Evolutionary conservation across 37 sponge, comb jelly and placozoan species (phyloP).

Genomic region (Cladorhizidae sp.): DNA sequence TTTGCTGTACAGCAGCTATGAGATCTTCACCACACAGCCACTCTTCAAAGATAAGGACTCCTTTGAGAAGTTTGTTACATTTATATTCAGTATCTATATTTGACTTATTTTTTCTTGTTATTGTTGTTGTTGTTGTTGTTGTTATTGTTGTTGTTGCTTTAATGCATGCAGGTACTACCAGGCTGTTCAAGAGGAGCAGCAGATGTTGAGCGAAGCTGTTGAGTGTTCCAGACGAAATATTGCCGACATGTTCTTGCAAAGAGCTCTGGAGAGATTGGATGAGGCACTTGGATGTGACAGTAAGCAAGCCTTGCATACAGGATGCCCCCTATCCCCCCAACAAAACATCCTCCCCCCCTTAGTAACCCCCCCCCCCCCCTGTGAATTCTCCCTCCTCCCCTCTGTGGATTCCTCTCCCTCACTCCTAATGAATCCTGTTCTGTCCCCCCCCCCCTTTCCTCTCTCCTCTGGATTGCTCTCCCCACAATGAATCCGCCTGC

Average conservation of each 20-base stretch:
- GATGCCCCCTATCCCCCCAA: too few relatives aligned
- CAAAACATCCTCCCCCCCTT: too few relatives aligned
- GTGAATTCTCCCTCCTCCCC: too few relatives aligned
- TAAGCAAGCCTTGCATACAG: too few relatives aligned
- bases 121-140: background rate
- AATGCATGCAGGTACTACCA: slow-evolving; percentile 38
- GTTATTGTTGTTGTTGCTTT: background rate
- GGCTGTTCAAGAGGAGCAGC: slow-evolving; percentile 29
- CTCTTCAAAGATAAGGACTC: slow-evolving; percentile 63
- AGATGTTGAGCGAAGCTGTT: background rate
- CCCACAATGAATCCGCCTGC: too few relatives aligned
- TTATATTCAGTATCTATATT: too few relatives aligned
- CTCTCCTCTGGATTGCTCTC: too few relatives aligned
- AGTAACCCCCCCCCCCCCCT: too few relatives aligned
- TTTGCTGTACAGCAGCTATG: slow-evolving; percentile 60
- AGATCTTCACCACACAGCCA: slow-evolving; percentile 40
- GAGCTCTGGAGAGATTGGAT: background rate
- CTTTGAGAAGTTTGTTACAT: slow-evolving; percentile 45
- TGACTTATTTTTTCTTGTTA: background rate
- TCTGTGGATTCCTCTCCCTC: too few relatives aligned
- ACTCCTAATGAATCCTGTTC: too few relatives aligned
- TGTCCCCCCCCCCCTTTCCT: too few relatives aligned
- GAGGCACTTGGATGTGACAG: background rate
- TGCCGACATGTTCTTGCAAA: background rate
- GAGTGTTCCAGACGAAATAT: slow-evolving; percentile 5